Evolutionary conservation across 2,113 vertebrate genomes (phyloP).

Genomic region (Pachypanchax playfairii): DNA sequence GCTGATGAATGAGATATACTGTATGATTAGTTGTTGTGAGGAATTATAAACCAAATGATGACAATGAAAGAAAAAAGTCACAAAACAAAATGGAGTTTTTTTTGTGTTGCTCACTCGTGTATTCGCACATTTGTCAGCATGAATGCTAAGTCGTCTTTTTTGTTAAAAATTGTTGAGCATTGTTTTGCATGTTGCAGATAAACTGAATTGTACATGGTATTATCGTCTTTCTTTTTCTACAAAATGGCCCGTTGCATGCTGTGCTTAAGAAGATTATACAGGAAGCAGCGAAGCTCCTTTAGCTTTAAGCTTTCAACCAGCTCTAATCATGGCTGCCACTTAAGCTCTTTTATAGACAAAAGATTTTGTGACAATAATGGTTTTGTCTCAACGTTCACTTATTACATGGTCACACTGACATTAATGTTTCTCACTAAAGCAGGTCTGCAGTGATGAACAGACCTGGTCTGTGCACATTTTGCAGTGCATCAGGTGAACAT

Average conservation of each 20-base stretch:
- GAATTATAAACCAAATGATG: no score
- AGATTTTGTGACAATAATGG: neutral
- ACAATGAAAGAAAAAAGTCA: no score
- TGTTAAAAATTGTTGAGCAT: no score
- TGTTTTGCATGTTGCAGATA: neutral
- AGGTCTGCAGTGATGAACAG: neutral
- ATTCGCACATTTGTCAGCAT: no score
- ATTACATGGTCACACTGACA: neutral
- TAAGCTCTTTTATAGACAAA: neutral
- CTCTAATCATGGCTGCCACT: neutral
- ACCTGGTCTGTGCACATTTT: no score
- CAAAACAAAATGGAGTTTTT: no score
- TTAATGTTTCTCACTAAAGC: neutral
- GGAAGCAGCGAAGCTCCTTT: neutral
- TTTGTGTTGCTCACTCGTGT: no score
- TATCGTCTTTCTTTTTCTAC: neutral
- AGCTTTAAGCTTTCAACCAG: neutral
- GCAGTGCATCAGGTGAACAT: neutral
- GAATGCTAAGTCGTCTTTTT: no score
- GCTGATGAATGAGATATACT: no score
- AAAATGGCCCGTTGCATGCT: neutral
- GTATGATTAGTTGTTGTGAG: no score
- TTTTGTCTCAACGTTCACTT: neutral
- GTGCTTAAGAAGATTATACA: neutral
- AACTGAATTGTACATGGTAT: neutral